Conservation (phyloP, 2,888 invertebrate genomes). For the Melieria omissa region DNA sequence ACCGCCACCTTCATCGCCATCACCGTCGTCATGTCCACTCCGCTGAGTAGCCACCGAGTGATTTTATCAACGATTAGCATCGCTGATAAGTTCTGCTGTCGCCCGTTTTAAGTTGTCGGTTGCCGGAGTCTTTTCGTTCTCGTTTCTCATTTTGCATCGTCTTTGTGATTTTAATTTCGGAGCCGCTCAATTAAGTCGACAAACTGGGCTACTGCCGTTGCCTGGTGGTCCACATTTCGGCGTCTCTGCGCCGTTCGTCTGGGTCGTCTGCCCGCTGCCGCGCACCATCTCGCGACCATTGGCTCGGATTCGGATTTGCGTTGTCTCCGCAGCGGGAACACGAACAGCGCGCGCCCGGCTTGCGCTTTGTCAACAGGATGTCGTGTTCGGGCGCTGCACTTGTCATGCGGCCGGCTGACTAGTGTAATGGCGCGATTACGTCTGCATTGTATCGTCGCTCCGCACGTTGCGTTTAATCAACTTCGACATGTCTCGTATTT, state of each 20-base stretch:
- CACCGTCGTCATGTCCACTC: slow-evolving; percentile 6
- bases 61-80: slow-evolving; percentile 34
- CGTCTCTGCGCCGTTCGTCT: slow-evolving; percentile 6
- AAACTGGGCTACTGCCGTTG: slow-evolving; percentile 29
- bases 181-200: slow-evolving; percentile 29
- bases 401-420: neutral
- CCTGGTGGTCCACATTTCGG: slow-evolving; percentile 31
- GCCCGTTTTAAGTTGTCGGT: slow-evolving; percentile 9
- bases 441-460: slow-evolving; percentile 21
- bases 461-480: slow-evolving; percentile 20
- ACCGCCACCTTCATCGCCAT: no score
- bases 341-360: neutral
- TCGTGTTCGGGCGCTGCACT: slow-evolving; percentile 14
- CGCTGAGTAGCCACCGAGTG: neutral
- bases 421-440: slow-evolving; percentile 12
- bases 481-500: slow-evolving; percentile 19
- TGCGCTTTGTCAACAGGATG: slow-evolving; percentile 31
- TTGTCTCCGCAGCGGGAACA: slow-evolving; percentile 16
- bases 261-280: neutral
- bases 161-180: slow-evolving; percentile 20
- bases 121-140: slow-evolving; percentile 20
- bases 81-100: slow-evolving; percentile 25
- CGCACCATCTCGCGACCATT: neutral
- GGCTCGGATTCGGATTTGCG: slow-evolving; percentile 8
- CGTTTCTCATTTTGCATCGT: slow-evolving; percentile 3